A percentile compares a stretch with the other conserved stretches of the same genome.
These are phyloP conservation scores for Pomacea canaliculata DNA, from an alignment of 2,888 invertebrate species.

Conservation along the genomic window DNA sequence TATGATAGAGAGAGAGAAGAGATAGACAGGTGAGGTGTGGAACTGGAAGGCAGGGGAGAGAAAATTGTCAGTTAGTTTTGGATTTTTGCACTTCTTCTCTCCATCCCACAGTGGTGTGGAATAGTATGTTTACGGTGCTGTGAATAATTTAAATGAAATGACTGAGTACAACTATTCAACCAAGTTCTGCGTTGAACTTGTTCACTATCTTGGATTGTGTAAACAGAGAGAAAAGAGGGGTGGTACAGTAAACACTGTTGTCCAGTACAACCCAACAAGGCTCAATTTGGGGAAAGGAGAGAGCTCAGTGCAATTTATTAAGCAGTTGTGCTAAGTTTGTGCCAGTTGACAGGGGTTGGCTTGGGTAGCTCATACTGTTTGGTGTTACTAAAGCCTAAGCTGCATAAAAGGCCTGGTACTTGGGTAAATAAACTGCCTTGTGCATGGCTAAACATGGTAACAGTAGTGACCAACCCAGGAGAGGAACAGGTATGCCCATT, in stretches of 20 bases:
- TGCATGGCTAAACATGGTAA: neutral
- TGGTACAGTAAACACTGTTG: conserved; percentile 19
- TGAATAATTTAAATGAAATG: too few species aligned
- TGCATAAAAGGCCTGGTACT: conserved; percentile 10
- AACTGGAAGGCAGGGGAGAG: too few species aligned
- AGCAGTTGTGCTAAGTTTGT: conserved; percentile 26
- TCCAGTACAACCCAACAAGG: conserved; percentile 14
- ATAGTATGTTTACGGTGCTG: too few species aligned
- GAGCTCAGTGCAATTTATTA: conserved; percentile 26
- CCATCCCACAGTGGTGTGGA: too few species aligned
- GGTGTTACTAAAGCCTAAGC: conserved; percentile 5
- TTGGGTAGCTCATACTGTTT: conserved; percentile 25
- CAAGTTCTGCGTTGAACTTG: too few species aligned
- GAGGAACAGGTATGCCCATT: conserved; percentile 6
- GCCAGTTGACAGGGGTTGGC: conserved; percentile 28
- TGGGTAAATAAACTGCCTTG: conserved; percentile 20
- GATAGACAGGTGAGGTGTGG: too few species aligned
- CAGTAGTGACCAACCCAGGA: neutral
- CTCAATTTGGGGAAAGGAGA: neutral
- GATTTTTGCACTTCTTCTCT: too few species aligned
- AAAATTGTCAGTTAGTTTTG: too few species aligned
- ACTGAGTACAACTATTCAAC: too few species aligned
- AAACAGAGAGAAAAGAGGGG: neutral
- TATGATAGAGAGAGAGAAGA: too few species aligned
- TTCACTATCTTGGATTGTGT: too few species aligned